Conservation (phyloP, 2,113 vertebrate genomes). For the Entelurus aequoreus region DNA sequence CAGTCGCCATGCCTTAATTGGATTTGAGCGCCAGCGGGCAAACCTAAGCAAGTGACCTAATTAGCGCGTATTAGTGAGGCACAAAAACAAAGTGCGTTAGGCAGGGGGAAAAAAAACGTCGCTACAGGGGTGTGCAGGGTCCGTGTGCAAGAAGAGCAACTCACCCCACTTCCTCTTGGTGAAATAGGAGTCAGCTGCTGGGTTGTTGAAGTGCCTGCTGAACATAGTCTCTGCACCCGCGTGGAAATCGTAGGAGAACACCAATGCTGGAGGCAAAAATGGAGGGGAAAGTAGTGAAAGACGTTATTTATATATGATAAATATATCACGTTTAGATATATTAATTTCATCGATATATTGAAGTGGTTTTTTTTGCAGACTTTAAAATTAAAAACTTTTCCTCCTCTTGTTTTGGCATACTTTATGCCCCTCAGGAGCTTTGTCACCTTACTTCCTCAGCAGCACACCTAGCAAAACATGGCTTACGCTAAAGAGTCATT, state of each 20-base stretch:
- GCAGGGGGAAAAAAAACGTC: background rate
- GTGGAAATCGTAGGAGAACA: constrained; percentile 98
- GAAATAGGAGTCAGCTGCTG: constrained; percentile 92
- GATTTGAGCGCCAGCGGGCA: background rate
- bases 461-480: too few species aligned
- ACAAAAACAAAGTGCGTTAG: constrained; percentile 14
- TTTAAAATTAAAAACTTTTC: too few species aligned
- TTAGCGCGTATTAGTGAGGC: background rate
- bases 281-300: background rate
- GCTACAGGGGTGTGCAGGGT: background rate
- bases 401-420: too few species aligned
- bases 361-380: too few species aligned
- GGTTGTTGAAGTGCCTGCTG: constrained; percentile 97
- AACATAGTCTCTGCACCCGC: constrained; percentile 98
- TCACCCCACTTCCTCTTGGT: constrained; percentile 99
- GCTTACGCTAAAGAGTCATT: too few species aligned
- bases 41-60: constrained; percentile 6
- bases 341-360: too few species aligned
- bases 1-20: background rate
- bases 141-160: constrained; percentile 41
- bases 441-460: too few species aligned
- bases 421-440: too few species aligned
- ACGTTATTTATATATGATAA: too few species aligned
- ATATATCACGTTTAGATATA: too few species aligned
- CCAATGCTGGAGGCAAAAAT: constrained; percentile 75